Evolutionary conservation across 2,113 vertebrate genomes (phyloP).

Genomic region (Chunga burmeisteri): DNA sequence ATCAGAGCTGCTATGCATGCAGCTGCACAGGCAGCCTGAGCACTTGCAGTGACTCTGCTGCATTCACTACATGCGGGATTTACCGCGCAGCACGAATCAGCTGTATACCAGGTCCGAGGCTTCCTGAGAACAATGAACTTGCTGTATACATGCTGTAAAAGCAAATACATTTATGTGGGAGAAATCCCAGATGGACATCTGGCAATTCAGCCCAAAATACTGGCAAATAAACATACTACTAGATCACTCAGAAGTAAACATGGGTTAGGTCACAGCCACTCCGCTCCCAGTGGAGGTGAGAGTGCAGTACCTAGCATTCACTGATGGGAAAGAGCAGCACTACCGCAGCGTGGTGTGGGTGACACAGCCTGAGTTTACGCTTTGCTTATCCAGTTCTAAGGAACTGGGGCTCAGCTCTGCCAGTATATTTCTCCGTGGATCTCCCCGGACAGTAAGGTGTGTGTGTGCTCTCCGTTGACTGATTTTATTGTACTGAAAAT

Average conservation of each 20-base stretch:
- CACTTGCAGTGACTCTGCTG: neutral
- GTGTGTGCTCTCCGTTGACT: neutral
- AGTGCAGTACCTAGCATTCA: neutral
- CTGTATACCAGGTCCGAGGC: neutral
- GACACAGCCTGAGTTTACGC: fast-evolving
- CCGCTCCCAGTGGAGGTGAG: fast-evolving
- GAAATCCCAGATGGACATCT: neutral
- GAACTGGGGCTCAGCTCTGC: fast-evolving
- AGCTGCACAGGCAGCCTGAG: neutral
- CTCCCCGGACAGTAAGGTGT: neutral
- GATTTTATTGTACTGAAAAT: neutral
- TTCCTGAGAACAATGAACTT: too few species aligned
- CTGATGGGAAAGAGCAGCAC: neutral
- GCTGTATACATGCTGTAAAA: neutral
- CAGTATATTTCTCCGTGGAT: fast-evolving
- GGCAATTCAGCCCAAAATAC: neutral
- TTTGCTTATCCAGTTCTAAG: neutral
- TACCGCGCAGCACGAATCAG: fast-evolving
- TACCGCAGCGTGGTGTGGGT: neutral
- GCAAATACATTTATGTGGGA: neutral
- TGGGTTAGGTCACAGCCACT: neutral
- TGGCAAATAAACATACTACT: neutral
- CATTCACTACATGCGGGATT: fast-evolving
- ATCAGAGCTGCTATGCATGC: neutral
- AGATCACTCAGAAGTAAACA: fast-evolving